A percentile compares a stretch with the other conserved stretches of the same genome.
Conservation (phyloP, 2,888 invertebrate species). For the Eurytoma californica region DNA sequence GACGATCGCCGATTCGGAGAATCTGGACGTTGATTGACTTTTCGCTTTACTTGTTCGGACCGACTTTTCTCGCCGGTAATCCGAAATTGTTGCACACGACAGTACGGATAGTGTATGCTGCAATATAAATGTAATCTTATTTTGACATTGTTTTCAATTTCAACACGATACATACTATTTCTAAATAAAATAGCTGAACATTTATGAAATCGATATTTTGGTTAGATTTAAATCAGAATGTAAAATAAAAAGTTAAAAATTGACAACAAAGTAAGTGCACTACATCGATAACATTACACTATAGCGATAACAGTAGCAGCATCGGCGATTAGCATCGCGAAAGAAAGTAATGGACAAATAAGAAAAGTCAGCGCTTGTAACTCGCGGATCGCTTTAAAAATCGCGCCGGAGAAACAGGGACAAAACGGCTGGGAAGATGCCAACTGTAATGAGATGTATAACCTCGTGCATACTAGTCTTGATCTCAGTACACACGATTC, state of each 20-base stretch:
- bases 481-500: constrained; percentile 51
- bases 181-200: too few species aligned
- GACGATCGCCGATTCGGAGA: constrained; percentile 62
- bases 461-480: neutral
- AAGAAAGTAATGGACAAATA: constrained; percentile 30
- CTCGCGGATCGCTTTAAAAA: neutral
- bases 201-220: too few species aligned
- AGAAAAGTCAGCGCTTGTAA: constrained; percentile 1
- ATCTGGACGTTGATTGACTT: constrained; percentile 43
- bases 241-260: too few species aligned
- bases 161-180: too few species aligned
- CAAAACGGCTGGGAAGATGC: constrained; percentile 35
- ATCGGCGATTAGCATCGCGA: constrained; percentile 13
- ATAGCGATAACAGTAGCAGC: neutral
- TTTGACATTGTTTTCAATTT: too few species aligned
- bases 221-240: too few species aligned
- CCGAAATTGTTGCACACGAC: too few species aligned
- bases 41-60: neutral
- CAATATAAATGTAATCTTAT: neutral
- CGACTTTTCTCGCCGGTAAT: neutral
- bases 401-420: constrained; percentile 1
- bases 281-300: neutral
- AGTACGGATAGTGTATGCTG: neutral
- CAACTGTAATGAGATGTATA: constrained; percentile 37
- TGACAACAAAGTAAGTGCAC: too few species aligned